Evolutionary conservation across 2,113 vertebrate species (phyloP).

Genomic region (Oreotragus oreotragus): DNA sequence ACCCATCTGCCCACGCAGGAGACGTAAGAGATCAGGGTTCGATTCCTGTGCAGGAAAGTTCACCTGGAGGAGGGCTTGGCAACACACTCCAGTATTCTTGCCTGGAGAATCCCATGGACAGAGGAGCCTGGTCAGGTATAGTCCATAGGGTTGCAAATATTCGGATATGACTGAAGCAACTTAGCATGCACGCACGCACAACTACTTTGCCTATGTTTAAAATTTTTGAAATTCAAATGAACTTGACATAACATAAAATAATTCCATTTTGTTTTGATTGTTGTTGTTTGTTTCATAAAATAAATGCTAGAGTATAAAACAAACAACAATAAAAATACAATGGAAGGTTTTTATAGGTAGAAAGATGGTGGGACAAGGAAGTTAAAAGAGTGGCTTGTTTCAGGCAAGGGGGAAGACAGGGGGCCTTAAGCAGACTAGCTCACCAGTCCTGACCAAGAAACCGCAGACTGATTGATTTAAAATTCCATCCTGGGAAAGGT

Average conservation of each 20-base stretch:
- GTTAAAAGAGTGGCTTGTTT: not conserved
- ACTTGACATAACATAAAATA: constrained; percentile 93
- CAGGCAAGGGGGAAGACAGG: not conserved
- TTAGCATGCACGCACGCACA: not conserved
- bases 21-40: not conserved
- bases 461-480: not conserved
- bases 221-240: constrained; percentile 93
- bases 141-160: not conserved
- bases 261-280: constrained; percentile 36
- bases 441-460: not conserved
- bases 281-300: constrained; percentile 75
- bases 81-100: not conserved
- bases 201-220: constrained; percentile 80
- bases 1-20: not conserved
- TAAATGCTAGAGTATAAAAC: constrained; percentile 88
- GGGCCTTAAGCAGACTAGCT: not conserved
- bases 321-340: not conserved
- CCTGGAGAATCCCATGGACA: not conserved
- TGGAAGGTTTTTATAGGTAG: not conserved
- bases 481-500: not conserved
- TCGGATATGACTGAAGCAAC: not conserved
- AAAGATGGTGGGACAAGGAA: not conserved
- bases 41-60: not conserved
- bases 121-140: not conserved
- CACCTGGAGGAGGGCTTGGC: not conserved